phyloP scores from a whole-genome alignment of 2,797 vertebrate species.

The Triplophysa bombifrons region DNA sequence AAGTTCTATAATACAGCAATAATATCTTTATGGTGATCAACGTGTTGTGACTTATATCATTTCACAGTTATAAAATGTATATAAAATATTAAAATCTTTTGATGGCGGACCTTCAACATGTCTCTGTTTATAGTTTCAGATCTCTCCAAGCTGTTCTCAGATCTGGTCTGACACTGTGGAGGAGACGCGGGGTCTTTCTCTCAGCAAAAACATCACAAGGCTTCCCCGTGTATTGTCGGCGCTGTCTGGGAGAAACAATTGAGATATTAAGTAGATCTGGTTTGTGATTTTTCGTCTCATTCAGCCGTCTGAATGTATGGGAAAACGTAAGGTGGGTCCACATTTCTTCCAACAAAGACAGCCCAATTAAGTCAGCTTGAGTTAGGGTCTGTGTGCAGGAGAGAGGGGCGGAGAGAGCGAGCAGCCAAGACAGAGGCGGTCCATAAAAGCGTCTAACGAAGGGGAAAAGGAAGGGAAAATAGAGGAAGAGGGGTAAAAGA shows the following conservation, averaged over 20 bases:
- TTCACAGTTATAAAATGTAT: background rate
- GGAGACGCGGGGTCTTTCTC: background rate
- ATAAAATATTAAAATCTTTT: background rate
- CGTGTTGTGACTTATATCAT: too few relatives aligned
- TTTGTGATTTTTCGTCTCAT: conserved; percentile 25
- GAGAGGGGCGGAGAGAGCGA: conserved; percentile 65
- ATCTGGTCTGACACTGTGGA: background rate
- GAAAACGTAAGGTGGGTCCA: conserved; percentile 73
- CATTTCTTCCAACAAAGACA: conserved; percentile 79
- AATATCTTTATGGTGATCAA: too few relatives aligned
- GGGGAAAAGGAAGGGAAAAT: conserved; percentile 48
- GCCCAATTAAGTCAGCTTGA: conserved; percentile 84
- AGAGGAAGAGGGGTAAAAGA: conserved; percentile 51
- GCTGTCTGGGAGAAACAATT: background rate
- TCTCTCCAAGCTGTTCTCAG: background rate
- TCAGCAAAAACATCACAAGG: background rate
- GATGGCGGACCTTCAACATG: background rate
- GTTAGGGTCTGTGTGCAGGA: conserved; percentile 77
- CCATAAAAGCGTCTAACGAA: conserved; percentile 54
- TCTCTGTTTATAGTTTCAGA: background rate
- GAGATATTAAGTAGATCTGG: conserved; percentile 20
- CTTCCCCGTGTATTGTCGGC: background rate
- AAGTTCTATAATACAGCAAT: too few relatives aligned
- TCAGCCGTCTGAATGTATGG: conserved; percentile 47
- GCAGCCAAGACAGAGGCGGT: conserved; percentile 48